Conservation (phyloP, 1,140 invertebrate genomes). For the Temnothorax longispinosus region DNA sequence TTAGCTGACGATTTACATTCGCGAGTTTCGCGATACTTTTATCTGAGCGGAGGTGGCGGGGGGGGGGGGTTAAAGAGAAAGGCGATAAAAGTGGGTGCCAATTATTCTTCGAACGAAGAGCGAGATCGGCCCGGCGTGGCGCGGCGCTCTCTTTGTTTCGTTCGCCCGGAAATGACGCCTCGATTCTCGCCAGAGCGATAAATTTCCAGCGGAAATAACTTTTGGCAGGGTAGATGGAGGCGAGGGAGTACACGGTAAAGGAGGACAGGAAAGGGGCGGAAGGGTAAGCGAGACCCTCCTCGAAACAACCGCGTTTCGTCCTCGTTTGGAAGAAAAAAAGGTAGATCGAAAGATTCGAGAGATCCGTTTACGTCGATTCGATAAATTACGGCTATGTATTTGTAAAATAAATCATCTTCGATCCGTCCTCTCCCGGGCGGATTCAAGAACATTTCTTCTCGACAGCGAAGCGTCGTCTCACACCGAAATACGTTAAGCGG, state of each 20-base stretch:
- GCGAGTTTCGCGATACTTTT: conserved; percentile 59
- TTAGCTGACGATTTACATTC: conserved; percentile 58
- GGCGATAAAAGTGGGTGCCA: conserved; percentile 67
- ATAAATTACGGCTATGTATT: conserved; percentile 56
- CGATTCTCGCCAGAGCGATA: conserved; percentile 74
- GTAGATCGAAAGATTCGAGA: conserved; percentile 36
- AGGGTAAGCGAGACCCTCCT: conserved; percentile 18
- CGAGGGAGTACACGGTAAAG: conserved; percentile 47
- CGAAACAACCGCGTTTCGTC: conserved; percentile 42
- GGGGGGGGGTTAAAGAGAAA: conserved; percentile 12
- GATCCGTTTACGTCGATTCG: conserved; percentile 48
- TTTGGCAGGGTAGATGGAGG: conserved; percentile 66
- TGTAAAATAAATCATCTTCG: conserved; percentile 53
- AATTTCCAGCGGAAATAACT: conserved; percentile 76
- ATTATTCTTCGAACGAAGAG: conserved; percentile 68
- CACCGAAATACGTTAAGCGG: conserved; percentile 23
- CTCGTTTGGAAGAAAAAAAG: conserved; percentile 40
- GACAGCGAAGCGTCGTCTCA: background rate
- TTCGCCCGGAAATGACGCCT: conserved; percentile 73
- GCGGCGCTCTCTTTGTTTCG: conserved; percentile 71
- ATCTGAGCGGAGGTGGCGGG: background rate
- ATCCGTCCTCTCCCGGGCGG: background rate
- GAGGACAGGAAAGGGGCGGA: conserved; percentile 25
- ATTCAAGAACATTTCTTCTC: background rate
- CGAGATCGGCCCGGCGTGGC: conserved; percentile 8